phyloP scores from a whole-genome alignment of 2,888 invertebrate genomes.

The Deilephila porcellus region DNA sequence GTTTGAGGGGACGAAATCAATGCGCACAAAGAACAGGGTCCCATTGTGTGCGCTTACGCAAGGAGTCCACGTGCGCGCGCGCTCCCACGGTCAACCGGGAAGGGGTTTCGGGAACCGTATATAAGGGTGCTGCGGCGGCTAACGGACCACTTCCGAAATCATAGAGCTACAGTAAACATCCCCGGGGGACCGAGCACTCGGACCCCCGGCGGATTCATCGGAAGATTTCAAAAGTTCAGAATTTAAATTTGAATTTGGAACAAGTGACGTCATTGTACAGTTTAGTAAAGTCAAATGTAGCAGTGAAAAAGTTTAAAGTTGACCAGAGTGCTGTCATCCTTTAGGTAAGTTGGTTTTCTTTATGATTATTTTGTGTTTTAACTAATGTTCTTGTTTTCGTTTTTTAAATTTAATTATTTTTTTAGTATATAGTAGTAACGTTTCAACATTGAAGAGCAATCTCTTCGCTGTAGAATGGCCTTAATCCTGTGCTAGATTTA shows the following conservation, averaged over 20 bases:
- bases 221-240: conserved; percentile 34
- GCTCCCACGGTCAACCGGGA: conserved; percentile 75
- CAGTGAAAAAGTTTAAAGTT: conserved; percentile 12
- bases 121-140: conserved; percentile 57
- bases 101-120: conserved; percentile 69
- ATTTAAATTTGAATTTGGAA: conserved; percentile 51
- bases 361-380: neutral
- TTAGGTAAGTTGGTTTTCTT: conserved; percentile 5
- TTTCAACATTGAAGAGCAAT: too few relatives aligned
- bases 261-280: conserved; percentile 59
- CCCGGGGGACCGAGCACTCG: conserved; percentile 64
- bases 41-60: conserved; percentile 79
- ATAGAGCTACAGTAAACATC: conserved; percentile 61
- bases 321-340: conserved; percentile 7
- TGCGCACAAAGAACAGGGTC: conserved; percentile 72
- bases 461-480: too few relatives aligned
- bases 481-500: too few relatives aligned
- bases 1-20: conserved; percentile 78
- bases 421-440: neutral
- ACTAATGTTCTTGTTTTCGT: neutral
- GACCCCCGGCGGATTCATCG: conserved; percentile 60
- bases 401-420: neutral
- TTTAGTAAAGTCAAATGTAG: conserved; percentile 54
- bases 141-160: conserved; percentile 70
- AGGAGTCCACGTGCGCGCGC: conserved; percentile 75